Evolutionary conservation across 2,888 invertebrate genomes (phyloP).

Genomic region (Ferrisia virgata): DNA sequence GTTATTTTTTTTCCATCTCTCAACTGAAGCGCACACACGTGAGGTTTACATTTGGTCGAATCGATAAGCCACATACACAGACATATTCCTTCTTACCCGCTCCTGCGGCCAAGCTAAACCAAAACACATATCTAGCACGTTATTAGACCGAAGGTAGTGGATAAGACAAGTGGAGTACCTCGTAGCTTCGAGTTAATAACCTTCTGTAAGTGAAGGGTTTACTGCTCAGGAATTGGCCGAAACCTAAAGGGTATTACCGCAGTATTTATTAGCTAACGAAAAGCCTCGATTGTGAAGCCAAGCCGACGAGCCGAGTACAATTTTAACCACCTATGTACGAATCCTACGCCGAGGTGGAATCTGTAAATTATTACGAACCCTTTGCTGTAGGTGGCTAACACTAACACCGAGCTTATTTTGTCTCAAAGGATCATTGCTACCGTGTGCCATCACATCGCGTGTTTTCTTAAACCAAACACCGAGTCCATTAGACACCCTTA

Average conservation of each 20-base stretch:
- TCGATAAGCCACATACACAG: background rate
- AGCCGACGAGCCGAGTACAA: slow-evolving; percentile 4
- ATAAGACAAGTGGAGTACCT: background rate
- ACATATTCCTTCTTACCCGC: too few relatives aligned
- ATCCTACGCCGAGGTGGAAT: too few relatives aligned
- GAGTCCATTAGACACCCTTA: background rate
- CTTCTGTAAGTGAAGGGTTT: slow-evolving; percentile 26
- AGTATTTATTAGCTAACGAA: slow-evolving; percentile 42
- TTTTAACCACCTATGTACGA: slow-evolving; percentile 20
- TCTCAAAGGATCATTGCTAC: slow-evolving; percentile 30
- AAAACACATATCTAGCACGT: background rate
- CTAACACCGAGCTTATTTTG: slow-evolving; percentile 34
- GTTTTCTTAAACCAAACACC: background rate
- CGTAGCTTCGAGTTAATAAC: slow-evolving; percentile 11
- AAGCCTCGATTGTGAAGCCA: slow-evolving; percentile 26
- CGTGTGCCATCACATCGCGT: background rate
- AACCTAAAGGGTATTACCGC: slow-evolving; percentile 37
- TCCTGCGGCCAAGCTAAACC: too few relatives aligned
- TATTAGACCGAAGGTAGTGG: background rate
- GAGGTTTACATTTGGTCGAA: background rate
- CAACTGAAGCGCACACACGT: background rate
- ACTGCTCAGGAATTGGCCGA: slow-evolving; percentile 28
- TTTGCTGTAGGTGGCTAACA: background rate
- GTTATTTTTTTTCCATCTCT: background rate
- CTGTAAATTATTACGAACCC: slow-evolving; percentile 28